Conservation (phyloP, 2,113 vertebrate genomes). For the Chunga burmeisteri region DNA sequence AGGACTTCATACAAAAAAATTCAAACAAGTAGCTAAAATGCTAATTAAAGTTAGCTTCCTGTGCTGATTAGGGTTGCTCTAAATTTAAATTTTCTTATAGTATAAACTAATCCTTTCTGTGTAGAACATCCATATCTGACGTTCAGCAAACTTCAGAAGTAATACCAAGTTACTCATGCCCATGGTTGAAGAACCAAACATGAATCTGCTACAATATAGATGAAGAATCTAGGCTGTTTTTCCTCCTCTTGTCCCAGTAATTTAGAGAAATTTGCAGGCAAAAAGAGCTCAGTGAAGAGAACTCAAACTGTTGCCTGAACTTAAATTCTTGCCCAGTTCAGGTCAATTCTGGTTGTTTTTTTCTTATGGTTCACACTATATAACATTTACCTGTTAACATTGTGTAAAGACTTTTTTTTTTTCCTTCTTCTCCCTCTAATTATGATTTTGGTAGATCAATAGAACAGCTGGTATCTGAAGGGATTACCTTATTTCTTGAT, state of each 20-base stretch:
- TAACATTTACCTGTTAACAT: neutral
- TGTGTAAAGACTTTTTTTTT: neutral
- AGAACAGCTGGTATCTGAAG: neutral
- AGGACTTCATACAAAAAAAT: neutral
- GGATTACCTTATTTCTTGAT: neutral
- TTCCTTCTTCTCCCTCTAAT: neutral
- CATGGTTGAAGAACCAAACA: neutral
- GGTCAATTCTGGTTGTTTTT: neutral
- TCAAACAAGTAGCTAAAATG: neutral
- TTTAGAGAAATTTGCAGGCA: neutral
- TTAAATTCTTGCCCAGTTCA: neutral
- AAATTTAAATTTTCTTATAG: neutral
- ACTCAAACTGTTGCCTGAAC: neutral
- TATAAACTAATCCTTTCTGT: neutral
- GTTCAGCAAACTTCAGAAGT: neutral
- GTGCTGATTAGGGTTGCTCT: neutral
- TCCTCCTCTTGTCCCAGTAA: neutral
- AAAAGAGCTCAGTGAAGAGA: neutral
- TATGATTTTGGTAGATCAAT: neutral
- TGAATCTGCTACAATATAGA: neutral
- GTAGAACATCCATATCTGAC: neutral
- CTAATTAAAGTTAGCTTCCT: neutral
- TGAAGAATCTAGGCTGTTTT: neutral
- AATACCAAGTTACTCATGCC: neutral
- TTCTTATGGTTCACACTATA: neutral